Evolutionary conservation across 37 sponge, comb jelly and placozoan species (phyloP).

Genomic region (Axinella damicornis): DNA sequence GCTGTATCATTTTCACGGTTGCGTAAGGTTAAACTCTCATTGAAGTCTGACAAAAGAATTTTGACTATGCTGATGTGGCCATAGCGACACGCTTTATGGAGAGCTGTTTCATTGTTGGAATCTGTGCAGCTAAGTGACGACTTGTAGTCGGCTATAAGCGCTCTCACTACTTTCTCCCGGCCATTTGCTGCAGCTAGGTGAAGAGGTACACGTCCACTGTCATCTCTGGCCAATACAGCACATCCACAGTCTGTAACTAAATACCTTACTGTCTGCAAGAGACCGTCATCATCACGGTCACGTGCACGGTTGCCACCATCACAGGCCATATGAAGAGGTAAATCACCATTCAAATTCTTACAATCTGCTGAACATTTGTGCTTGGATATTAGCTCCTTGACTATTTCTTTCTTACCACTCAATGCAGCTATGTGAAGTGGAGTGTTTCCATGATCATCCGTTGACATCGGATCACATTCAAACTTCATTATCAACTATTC

Average conservation of each 20-base stretch:
- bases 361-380: no score
- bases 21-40: neutral
- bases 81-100: neutral
- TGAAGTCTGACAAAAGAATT: neutral
- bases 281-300: neutral
- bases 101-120: neutral
- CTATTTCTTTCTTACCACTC: no score
- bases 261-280: neutral
- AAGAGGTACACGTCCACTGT: neutral
- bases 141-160: no score
- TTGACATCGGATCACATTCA: no score
- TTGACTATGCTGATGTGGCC: neutral
- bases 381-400: no score
- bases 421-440: no score
- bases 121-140: neutral
- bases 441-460: no score
- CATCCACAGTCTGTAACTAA: neutral
- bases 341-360: no score
- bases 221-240: neutral
- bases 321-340: no score
- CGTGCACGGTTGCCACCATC: neutral
- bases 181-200: neutral
- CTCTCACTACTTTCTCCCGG: no score
- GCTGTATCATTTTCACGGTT: conserved; percentile 3
- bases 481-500: neutral